Evolutionary conservation across 2,888 invertebrate species (phyloP).

Genomic region (Neelides folsomi): DNA sequence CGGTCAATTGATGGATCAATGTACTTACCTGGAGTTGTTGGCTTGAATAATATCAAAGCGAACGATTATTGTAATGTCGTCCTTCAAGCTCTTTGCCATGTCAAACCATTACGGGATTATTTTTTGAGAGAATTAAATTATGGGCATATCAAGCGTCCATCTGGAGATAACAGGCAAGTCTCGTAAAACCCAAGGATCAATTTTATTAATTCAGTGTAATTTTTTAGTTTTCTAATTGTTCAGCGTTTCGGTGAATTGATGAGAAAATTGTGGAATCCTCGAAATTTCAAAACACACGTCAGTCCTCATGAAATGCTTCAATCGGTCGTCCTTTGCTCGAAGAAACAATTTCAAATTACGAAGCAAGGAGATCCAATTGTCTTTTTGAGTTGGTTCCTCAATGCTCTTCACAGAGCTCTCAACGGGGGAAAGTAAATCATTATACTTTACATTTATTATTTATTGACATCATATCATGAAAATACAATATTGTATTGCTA

Average conservation of each 20-base stretch:
- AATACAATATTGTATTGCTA: not conserved
- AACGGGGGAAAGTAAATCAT: conserved; percentile 62
- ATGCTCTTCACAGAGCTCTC: conserved; percentile 83
- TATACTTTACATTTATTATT: conserved; percentile 35
- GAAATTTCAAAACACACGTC: conserved; percentile 98
- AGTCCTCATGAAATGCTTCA: conserved; percentile 99
- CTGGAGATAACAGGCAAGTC: conserved; percentile 71
- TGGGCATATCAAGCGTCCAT: conserved; percentile 71
- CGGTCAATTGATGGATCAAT: conserved; percentile 91
- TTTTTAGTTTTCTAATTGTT: conserved; percentile 57
- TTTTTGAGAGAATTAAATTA: conserved; percentile 91
- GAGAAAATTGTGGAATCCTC: conserved; percentile 96
- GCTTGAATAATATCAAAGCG: conserved; percentile 97
- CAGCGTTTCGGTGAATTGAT: conserved; percentile 88
- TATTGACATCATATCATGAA: not conserved
- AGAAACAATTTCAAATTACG: conserved; percentile 94
- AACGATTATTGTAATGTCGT: conserved; percentile 99
- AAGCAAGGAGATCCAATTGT: conserved; percentile 97
- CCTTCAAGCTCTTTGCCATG: conserved; percentile 88
- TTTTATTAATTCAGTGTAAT: conserved; percentile 2
- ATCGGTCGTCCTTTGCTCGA: conserved; percentile 91
- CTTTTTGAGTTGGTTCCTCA: conserved; percentile 95
- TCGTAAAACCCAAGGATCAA: not conserved
- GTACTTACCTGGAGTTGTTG: conserved; percentile 95
- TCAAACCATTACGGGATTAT: conserved; percentile 83